Percentiles rank a stretch among this genome's conserved stretches.
Evolutionary conservation across 2,888 invertebrate species (phyloP).

Genomic region (Ormia ochracea): DNA sequence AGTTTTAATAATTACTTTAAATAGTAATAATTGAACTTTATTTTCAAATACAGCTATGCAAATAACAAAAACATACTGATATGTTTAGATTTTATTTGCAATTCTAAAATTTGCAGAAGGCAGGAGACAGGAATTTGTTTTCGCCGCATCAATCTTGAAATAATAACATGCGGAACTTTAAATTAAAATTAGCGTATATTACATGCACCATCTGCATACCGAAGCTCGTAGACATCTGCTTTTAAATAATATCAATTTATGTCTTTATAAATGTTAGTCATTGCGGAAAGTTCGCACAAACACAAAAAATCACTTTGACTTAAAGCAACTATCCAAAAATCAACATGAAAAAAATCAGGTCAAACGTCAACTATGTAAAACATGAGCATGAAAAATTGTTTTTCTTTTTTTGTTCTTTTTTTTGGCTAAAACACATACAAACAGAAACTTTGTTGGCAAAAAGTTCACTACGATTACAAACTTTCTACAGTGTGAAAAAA

Average conservation of each 20-base stretch:
- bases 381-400: constrained; percentile 2
- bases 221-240: constrained; percentile 21
- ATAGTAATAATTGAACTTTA: too few species aligned
- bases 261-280: not conserved
- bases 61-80: too few species aligned
- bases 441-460: constrained; percentile 40
- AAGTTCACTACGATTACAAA: not conserved
- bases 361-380: constrained; percentile 55
- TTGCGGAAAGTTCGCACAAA: constrained; percentile 11
- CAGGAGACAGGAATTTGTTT: too few species aligned
- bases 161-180: too few species aligned
- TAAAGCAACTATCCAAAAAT: constrained; percentile 21
- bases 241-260: constrained; percentile 34
- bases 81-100: too few species aligned
- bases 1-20: too few species aligned
- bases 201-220: too few species aligned
- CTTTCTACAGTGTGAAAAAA: not conserved
- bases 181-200: too few species aligned
- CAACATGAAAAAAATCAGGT: constrained; percentile 45
- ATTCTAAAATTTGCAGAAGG: too few species aligned
- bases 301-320: constrained; percentile 59
- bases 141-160: too few species aligned
- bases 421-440: constrained; percentile 40
- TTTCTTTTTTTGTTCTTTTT: too few species aligned
- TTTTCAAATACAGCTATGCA: too few species aligned